Evolutionary conservation across 2,888 invertebrate species (phyloP).

Genomic region (Tryphoninae sp.): DNA sequence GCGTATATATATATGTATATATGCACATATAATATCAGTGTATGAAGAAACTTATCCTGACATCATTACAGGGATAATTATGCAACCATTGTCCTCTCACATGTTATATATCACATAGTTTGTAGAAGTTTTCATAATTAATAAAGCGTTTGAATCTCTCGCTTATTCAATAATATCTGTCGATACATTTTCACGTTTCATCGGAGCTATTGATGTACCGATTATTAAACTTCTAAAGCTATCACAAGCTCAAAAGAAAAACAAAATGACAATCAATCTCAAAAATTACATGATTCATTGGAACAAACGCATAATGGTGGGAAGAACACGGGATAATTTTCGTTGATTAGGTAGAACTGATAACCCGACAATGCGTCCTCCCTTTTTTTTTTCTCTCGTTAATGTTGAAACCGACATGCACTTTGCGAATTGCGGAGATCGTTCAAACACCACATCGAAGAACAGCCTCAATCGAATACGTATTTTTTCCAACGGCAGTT

Average conservation of each 20-base stretch:
- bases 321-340: slow-evolving; percentile 16
- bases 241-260: slow-evolving; percentile 27
- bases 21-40: not conserved
- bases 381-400: no score
- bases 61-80: slow-evolving; percentile 2
- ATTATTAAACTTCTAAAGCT: slow-evolving; percentile 14
- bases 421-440: not conserved
- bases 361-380: slow-evolving; percentile 17
- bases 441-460: not conserved
- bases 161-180: slow-evolving; percentile 4
- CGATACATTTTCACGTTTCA: slow-evolving; percentile 8
- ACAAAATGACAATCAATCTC: slow-evolving; percentile 23
- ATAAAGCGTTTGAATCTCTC: slow-evolving; percentile 18
- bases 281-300: slow-evolving; percentile 3
- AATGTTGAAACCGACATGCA: not conserved
- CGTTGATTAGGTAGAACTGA: not conserved
- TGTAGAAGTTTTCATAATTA: slow-evolving; percentile 9
- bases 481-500: slow-evolving; percentile 18
- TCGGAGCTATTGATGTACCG: slow-evolving; percentile 5
- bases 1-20: not conserved
- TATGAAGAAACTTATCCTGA: slow-evolving; percentile 18
- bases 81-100: slow-evolving; percentile 17
- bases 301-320: not conserved
- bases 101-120: slow-evolving; percentile 42
- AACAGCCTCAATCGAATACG: slow-evolving; percentile 22